Evolutionary conservation across 1,140 invertebrate genomes (phyloP).

Genomic region (Scaptomyza hsui): DNA sequence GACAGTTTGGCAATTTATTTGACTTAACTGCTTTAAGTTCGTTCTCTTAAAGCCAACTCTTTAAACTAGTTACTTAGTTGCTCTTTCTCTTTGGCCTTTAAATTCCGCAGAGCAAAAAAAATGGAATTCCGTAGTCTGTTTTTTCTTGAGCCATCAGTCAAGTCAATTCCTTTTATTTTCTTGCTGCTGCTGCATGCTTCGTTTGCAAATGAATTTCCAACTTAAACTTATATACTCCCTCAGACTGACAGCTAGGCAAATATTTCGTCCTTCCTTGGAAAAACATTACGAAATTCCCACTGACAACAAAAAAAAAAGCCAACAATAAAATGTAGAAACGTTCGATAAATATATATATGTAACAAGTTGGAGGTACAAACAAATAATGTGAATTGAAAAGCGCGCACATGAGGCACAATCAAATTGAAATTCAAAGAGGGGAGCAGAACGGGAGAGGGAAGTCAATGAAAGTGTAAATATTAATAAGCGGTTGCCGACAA

Average conservation of each 20-base stretch:
- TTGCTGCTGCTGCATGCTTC: constrained; percentile 19
- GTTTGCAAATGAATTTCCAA: constrained; percentile 57
- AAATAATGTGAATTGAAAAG: constrained; percentile 54
- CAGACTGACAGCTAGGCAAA: constrained; percentile 50
- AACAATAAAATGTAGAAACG: constrained; percentile 26
- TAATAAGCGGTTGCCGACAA: constrained; percentile 47
- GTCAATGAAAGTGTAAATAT: constrained; percentile 47
- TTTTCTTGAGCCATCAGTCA: constrained; percentile 60
- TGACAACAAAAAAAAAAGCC: constrained; percentile 24
- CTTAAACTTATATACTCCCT: constrained; percentile 34
- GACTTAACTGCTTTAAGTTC: background rate
- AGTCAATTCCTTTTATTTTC: constrained; percentile 32
- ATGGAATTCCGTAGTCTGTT: constrained; percentile 53
- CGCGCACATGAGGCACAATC: constrained; percentile 30
- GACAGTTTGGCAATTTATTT: constrained; percentile 38
- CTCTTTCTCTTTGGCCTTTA: constrained; percentile 9
- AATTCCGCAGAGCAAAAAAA: constrained; percentile 34
- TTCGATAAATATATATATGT: constrained; percentile 33
- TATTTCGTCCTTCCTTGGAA: constrained; percentile 29
- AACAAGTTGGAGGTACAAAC: constrained; percentile 34
- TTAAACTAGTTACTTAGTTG: background rate
- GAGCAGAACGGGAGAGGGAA: background rate
- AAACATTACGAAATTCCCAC: constrained; percentile 53
- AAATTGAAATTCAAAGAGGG: constrained; percentile 1
- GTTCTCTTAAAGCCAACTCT: background rate